A percentile compares a stretch with the other conserved stretches of the same genome.
These are phyloP conservation scores for Aurelia coerulea DNA, from an alignment of 30 jellyfish, hydroid and myxozoan genomes.

Conservation along the genomic window DNA sequence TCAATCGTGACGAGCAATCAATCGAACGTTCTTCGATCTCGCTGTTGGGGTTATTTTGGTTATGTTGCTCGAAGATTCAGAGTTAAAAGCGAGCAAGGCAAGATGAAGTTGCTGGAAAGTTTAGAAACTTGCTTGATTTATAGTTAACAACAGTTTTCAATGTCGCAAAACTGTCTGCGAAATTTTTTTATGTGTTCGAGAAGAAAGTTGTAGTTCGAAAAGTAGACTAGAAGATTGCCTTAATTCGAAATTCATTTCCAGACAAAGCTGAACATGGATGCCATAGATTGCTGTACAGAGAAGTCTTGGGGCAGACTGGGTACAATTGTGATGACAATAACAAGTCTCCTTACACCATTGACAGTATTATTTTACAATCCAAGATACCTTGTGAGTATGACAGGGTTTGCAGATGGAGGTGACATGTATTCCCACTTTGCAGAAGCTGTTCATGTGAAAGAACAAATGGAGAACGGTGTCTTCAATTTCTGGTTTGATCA, in stretches of 20 bases:
- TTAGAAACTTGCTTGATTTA: too few species aligned
- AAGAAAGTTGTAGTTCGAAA: too few species aligned
- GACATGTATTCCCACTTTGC: conserved; percentile 73
- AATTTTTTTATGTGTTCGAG: too few species aligned
- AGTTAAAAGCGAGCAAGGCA: background rate
- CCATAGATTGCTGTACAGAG: background rate
- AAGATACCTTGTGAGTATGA: conserved; percentile 45
- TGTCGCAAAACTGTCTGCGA: too few species aligned
- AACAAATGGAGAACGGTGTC: conserved; percentile 59
- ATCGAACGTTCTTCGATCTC: conserved; percentile 9
- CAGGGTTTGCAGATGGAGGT: conserved; percentile 88
- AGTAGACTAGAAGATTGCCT: too few species aligned
- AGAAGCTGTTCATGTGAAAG: conserved; percentile 83
- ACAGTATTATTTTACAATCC: conserved; percentile 53
- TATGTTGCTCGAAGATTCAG: background rate
- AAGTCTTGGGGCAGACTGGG: background rate
- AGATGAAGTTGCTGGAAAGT: too few species aligned
- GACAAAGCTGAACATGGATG: too few species aligned
- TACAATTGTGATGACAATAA: conserved; percentile 23
- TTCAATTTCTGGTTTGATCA: conserved; percentile 69
- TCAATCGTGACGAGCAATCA: conserved; percentile 1
- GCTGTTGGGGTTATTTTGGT: background rate
- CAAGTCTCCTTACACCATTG: conserved; percentile 45
- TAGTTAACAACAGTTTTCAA: too few species aligned
- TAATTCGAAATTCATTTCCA: too few species aligned